Conservation (phyloP, 64 coral and sea anemone species). For the Catalaphyllia jardinei region DNA sequence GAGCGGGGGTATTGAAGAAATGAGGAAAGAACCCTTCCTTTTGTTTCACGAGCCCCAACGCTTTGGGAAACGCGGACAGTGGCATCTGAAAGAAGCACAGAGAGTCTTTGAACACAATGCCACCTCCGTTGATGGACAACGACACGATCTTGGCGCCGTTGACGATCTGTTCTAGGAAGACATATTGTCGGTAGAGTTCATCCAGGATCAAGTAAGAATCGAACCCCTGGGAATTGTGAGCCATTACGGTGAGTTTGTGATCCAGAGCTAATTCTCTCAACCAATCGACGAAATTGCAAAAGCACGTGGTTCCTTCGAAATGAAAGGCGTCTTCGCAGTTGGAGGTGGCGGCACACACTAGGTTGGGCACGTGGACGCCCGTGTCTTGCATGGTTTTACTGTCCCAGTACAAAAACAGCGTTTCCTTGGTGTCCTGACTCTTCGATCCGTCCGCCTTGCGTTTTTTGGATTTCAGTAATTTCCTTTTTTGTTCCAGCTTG, state of each 20-base stretch:
- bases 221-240: background rate
- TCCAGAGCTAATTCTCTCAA: background rate
- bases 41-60: background rate
- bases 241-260: background rate
- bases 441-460: too few species aligned
- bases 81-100: constrained; percentile 54
- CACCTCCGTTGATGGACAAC: background rate
- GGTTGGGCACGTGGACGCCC: background rate
- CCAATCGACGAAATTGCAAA: background rate
- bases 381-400: constrained; percentile 25
- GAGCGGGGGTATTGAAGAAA: background rate
- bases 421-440: background rate
- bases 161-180: background rate
- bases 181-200: background rate
- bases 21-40: constrained; percentile 46
- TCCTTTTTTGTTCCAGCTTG: too few species aligned
- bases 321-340: background rate
- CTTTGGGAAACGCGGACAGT: background rate
- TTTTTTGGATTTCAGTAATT: too few species aligned
- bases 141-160: constrained; percentile 42
- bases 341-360: constrained; percentile 8
- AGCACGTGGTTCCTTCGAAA: background rate
- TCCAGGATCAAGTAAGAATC: constrained; percentile 13
- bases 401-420: constrained; percentile 1
- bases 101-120: constrained; percentile 5